Evolutionary conservation across 2,888 invertebrate genomes (phyloP).

Genomic region (Catocala nupta): DNA sequence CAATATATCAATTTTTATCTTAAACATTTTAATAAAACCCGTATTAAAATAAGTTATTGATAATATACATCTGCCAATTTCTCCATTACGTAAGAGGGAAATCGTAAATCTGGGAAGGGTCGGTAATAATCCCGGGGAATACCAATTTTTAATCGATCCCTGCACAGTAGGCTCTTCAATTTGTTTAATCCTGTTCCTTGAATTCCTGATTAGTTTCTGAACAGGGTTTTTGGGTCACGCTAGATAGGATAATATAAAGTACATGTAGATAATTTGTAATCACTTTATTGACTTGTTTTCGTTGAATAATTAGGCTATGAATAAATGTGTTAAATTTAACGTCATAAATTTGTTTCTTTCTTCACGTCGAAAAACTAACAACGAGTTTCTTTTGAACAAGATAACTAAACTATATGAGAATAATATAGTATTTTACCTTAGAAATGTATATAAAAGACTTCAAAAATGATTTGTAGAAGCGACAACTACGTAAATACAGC

Average conservation of each 20-base stretch:
- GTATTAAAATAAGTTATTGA: constrained; percentile 37
- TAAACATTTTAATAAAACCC: constrained; percentile 12
- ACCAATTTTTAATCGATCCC: constrained; percentile 54
- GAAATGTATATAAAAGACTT: too few species aligned
- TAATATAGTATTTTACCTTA: too few species aligned
- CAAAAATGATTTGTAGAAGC: too few species aligned
- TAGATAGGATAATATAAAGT: constrained; percentile 19
- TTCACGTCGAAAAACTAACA: too few species aligned
- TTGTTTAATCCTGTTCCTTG: constrained; percentile 48
- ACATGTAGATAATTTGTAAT: too few species aligned
- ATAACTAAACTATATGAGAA: too few species aligned
- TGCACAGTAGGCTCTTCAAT: constrained; percentile 43
- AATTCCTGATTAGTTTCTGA: constrained; percentile 41
- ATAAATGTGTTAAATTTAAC: too few species aligned
- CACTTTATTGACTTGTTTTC: too few species aligned
- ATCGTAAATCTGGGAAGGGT: constrained; percentile 50
- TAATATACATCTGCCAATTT: constrained; percentile 44
- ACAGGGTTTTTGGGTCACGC: constrained; percentile 22
- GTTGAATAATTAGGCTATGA: too few species aligned
- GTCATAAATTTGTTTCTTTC: too few species aligned
- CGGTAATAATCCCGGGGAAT: constrained; percentile 47
- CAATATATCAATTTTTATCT: constrained; percentile 2
- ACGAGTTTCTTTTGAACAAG: too few species aligned
- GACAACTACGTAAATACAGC: too few species aligned
- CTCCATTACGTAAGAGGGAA: constrained; percentile 30